Evolutionary conservation across 2,888 invertebrate genomes (phyloP), one percentile per base, ranked within the genome.

Genomic region (Clostera curtula): DNA sequence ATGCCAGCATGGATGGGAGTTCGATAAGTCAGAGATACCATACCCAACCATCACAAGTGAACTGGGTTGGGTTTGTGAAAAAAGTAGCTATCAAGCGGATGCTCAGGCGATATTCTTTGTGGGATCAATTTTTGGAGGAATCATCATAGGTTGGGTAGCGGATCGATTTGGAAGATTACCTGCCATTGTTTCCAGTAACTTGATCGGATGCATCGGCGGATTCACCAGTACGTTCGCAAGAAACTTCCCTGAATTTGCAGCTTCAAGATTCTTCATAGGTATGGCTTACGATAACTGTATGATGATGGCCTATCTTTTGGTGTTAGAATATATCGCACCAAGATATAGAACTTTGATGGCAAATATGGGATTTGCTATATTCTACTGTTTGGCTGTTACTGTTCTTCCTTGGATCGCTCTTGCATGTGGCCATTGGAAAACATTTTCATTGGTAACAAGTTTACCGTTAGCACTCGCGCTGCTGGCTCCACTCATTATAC

Each of bases 1-100:
- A 4, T 73, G 72, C 47, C 49, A 55, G 43, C 26, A 63, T 29
- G 73, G 73, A 27, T 73, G 72, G 73, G 71, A 73, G 31, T 72
- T 65, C 16, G 62, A 72, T 29, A 56, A 47, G 43, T 56, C 57
- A 12, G 71, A 72, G 28, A 70, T 73, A 40, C 72, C 73, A 2
- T 73, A 73, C 31, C 54, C 65, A 6, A 73, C 72, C 1, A 64
- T 71, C 39, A 56, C 68, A 4, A 73, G 67, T 28, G 70, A 72
- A 11, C 29, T 62, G 20, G 68, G 53, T 35, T 73, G 73, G 72
- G 71, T 73, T 2, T 73, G 72, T 22, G 62, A 65, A 6, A 71
- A 52, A 30, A 54, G 56, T 17, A 70, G 67, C 31, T 68, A 71
- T 29, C 72, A 71, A 50, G 71, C 73, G 1, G 52, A 62, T 12